Base-by-base conservation (phyloP, 2,797 vertebrate species). In the Loris lydekkerianus region DNA sequence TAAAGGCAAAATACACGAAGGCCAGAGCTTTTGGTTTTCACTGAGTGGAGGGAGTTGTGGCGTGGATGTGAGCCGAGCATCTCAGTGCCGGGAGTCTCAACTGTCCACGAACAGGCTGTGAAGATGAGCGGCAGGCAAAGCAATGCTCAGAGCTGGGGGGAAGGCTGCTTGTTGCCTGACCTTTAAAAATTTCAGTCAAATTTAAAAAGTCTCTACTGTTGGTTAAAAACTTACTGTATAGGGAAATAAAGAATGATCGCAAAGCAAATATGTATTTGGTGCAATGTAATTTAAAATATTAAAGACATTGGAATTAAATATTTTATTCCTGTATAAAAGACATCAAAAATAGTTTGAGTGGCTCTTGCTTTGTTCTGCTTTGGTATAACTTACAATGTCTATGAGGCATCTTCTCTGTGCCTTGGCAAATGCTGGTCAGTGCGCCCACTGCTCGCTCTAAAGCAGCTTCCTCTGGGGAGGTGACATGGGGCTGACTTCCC, bases 1-100 rank as follows among this genome's bases (percentile, higher is more conserved):
- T 75, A 83, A 34, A 86, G 58, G 61, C 21, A 78, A 92, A 93
- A 85, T n/a, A 84, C 70, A 56, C 70, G 27, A 84, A 93, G 92
- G 34, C 4, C n/a, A 81, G 78, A 78, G 88, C 15, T 21, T 76
- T 3, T 2, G 84, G 23, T 8, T 31, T 77, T 17, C 34, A 46
- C 0, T 17, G 63, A 70, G 53, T 4, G 75, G 76, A 81, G n/a
- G 37, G 21, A 43, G 1, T 6, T 40, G 29, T 4, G 76, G 25
- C 7, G 40, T 0, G 3, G 18, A 43, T 46, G 1, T 3, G 3
- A 23, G 31, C 18, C 0, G 31, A 63, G 20, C 86, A 34, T 80
- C 61, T 69, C 49, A 61, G 37, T 31, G 37, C 1, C n/a, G 49
- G 23, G 1, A 49, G 27, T 80, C 58, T 73, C 7, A 1, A 65